Percentiles rank a stretch among this genome's conserved stretches.
These are phyloP conservation scores for Cryptophagus acutangulus DNA, from an alignment of 2,888 invertebrate genomes.

Conservation along the genomic window DNA sequence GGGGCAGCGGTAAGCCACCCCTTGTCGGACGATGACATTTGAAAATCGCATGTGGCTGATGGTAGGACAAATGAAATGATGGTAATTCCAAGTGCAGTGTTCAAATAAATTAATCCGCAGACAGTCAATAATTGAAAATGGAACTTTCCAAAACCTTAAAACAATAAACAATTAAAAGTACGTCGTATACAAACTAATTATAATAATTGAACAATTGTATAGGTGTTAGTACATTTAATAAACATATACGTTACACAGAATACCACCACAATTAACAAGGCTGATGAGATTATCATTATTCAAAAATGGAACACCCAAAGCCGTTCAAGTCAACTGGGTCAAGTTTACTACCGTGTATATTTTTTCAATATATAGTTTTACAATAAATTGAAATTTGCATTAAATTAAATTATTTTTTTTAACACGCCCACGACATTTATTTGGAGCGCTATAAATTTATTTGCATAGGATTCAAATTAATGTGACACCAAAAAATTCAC, in stretches of 20 bases:
- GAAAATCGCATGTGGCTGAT: slow-evolving; percentile 76
- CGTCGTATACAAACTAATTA: no score
- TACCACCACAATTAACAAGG: slow-evolving; percentile 17
- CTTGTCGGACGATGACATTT: slow-evolving; percentile 72
- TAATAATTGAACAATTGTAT: slow-evolving; percentile 6
- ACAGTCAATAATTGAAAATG: slow-evolving; percentile 70
- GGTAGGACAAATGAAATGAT: slow-evolving; percentile 80
- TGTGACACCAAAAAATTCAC: no score
- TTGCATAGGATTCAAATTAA: no score
- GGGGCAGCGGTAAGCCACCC: slow-evolving; percentile 73
- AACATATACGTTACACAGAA: neutral
- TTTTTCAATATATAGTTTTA: no score
- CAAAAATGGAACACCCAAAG: slow-evolving; percentile 24
- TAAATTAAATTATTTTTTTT: no score
- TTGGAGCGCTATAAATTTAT: no score
- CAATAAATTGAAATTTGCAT: no score
- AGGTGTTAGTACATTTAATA: neutral
- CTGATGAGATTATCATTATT: slow-evolving; percentile 26
- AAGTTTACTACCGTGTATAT: slow-evolving; percentile 22
- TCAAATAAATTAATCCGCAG: slow-evolving; percentile 75
- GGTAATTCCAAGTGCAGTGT: slow-evolving; percentile 76
- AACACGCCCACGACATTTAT: no score
- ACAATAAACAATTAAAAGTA: slow-evolving; percentile 14
- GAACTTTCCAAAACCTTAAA: slow-evolving; percentile 75
- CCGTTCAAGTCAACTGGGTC: slow-evolving; percentile 28